phyloP scores from a whole-genome alignment of 2,797 vertebrate species.

The Periophthalmus magnuspinnatus region DNA sequence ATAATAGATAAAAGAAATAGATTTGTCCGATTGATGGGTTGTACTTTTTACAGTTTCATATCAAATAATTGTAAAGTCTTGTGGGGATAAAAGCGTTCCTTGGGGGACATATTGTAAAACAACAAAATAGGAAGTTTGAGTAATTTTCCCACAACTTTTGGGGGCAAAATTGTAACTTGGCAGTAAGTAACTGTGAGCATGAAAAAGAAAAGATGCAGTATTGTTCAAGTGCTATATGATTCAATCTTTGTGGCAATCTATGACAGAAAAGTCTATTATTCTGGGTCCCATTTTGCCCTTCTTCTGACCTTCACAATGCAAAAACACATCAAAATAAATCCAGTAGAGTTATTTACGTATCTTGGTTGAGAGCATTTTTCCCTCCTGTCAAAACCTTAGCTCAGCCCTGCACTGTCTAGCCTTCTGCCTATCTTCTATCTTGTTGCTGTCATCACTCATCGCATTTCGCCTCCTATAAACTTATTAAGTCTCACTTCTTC shows the following conservation, averaged over 20 bases:
- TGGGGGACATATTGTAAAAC: too few species aligned
- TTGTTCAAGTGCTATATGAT: not conserved
- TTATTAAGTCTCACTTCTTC: conserved; percentile 58
- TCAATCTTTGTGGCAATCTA: too few species aligned
- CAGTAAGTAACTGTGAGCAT: too few species aligned
- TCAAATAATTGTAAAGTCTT: too few species aligned
- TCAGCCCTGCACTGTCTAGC: conserved; percentile 29
- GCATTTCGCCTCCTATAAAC: conserved; percentile 28
- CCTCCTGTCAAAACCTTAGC: not conserved
- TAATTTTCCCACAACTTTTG: too few species aligned
- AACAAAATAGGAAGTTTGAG: too few species aligned
- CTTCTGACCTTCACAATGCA: not conserved
- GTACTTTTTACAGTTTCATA: too few species aligned
- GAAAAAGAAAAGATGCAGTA: not conserved
- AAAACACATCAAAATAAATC: not conserved
- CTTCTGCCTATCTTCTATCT: conserved; percentile 25
- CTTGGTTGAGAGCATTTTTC: not conserved
- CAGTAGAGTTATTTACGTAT: not conserved
- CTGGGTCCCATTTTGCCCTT: not conserved
- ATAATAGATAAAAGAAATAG: too few species aligned
- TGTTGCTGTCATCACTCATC: conserved; percentile 59
- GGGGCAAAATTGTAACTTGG: too few species aligned
- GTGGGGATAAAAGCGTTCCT: too few species aligned
- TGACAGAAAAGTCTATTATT: not conserved
- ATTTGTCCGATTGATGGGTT: too few species aligned